phyloP scores from a whole-genome alignment of 2,113 vertebrate species.

The Zosterops lateralis region DNA sequence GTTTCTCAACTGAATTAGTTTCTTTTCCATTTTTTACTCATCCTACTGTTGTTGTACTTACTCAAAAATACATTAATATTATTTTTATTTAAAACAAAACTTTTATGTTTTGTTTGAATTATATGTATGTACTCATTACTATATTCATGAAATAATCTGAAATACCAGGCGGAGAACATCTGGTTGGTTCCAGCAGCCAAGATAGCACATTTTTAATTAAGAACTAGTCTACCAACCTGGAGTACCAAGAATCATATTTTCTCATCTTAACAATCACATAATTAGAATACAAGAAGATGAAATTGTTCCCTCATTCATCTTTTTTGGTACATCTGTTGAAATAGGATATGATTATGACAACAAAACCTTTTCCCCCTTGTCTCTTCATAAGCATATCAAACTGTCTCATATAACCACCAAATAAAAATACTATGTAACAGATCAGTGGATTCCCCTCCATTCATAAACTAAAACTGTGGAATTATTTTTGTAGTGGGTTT shows the following conservation, averaged over 20 bases:
- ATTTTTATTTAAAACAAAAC: background rate
- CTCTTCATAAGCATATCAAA: background rate
- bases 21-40: background rate
- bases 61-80: background rate
- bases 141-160: background rate
- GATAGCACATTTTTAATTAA: background rate
- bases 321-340: background rate
- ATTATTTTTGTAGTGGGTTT: background rate
- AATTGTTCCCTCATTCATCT: background rate
- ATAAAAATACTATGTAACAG: background rate
- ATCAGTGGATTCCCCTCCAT: background rate
- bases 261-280: background rate
- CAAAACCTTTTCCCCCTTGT: background rate
- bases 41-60: background rate
- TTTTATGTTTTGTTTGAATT: background rate
- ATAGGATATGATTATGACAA: background rate
- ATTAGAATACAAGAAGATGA: background rate
- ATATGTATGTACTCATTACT: background rate
- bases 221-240: background rate
- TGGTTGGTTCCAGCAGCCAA: background rate
- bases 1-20: background rate
- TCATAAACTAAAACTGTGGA: background rate
- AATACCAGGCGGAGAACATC: background rate
- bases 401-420: background rate
- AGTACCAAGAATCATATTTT: background rate